phyloP scores from a whole-genome alignment of 2,797 vertebrate species.

The Melopsittacus undulatus region DNA sequence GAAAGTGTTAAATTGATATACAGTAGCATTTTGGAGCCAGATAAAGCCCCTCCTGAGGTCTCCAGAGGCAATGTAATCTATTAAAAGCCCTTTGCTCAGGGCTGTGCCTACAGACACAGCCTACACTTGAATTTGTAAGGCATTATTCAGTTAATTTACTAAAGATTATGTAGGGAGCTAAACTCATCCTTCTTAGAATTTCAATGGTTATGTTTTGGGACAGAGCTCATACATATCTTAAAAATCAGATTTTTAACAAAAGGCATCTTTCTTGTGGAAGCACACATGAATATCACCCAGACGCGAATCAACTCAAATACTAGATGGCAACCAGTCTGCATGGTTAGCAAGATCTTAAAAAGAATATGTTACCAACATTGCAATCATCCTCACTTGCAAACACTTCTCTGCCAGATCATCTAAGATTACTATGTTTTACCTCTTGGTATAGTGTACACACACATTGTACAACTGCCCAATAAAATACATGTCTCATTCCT shows the following conservation, averaged over 20 bases:
- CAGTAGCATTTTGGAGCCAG: neutral
- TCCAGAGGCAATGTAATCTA: neutral
- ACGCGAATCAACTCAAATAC: neutral
- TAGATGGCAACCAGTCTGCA: neutral
- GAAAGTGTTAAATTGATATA: neutral
- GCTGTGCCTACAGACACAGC: neutral
- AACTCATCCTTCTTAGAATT: neutral
- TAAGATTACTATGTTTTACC: neutral
- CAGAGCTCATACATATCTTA: neutral
- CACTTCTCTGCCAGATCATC: neutral
- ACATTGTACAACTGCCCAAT: neutral
- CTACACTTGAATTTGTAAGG: neutral
- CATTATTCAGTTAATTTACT: neutral
- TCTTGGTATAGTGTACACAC: neutral
- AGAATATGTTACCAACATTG: neutral
- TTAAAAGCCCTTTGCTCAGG: neutral
- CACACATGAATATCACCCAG: neutral
- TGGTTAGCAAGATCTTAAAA: neutral
- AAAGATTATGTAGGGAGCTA: fast-evolving
- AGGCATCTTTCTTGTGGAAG: neutral
- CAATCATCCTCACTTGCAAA: neutral
- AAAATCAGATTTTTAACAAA: neutral
- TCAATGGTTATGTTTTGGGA: neutral
- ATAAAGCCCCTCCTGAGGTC: neutral
- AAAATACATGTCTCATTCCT: neutral